Percentiles rank a stretch among this genome's conserved stretches.
phyloP scores from a whole-genome alignment of 1,140 invertebrate species.

The Sminthurides bifidus region DNA sequence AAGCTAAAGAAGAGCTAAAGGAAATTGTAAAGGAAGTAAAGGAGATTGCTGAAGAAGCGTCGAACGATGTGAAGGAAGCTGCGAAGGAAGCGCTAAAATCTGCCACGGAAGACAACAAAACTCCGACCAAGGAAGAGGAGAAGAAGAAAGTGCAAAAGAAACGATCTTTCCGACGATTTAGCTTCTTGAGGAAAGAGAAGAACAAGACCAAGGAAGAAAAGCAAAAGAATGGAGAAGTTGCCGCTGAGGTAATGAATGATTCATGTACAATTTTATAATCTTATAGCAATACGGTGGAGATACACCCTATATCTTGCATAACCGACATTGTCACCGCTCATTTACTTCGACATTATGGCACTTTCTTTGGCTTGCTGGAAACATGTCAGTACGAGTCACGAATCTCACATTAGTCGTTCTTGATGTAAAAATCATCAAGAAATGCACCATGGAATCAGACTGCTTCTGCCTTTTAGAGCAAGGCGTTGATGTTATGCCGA shows the following conservation, averaged over 20 bases:
- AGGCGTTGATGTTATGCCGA: too few relatives aligned
- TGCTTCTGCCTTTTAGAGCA: too few relatives aligned
- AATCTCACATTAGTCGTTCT: too few relatives aligned
- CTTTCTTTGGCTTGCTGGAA: too few relatives aligned
- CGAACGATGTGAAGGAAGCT: constrained; percentile 16
- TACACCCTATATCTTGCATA: too few relatives aligned
- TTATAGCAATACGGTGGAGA: too few relatives aligned
- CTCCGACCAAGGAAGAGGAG: constrained; percentile 27
- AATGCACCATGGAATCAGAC: too few relatives aligned
- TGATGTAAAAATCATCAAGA: too few relatives aligned
- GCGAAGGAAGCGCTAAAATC: constrained; percentile 9
- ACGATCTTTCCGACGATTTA: constrained; percentile 32
- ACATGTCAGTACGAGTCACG: too few relatives aligned
- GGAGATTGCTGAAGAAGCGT: constrained; percentile 18
- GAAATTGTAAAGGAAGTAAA: constrained; percentile 25
- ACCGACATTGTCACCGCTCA: too few relatives aligned
- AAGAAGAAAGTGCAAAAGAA: constrained; percentile 34
- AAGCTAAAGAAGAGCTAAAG: constrained; percentile 25
- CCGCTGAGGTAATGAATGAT: not conserved
- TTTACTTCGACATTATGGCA: too few relatives aligned
- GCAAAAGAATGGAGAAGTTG: constrained; percentile 32
- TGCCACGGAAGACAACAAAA: constrained; percentile 13
- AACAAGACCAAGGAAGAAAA: constrained; percentile 33
- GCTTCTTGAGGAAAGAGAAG: constrained; percentile 34
- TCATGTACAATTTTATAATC: not conserved